These are phyloP conservation scores for Helicolenus hilgendorfi DNA, from an alignment of 2,797 vertebrate species.

Conservation along the genomic window DNA sequence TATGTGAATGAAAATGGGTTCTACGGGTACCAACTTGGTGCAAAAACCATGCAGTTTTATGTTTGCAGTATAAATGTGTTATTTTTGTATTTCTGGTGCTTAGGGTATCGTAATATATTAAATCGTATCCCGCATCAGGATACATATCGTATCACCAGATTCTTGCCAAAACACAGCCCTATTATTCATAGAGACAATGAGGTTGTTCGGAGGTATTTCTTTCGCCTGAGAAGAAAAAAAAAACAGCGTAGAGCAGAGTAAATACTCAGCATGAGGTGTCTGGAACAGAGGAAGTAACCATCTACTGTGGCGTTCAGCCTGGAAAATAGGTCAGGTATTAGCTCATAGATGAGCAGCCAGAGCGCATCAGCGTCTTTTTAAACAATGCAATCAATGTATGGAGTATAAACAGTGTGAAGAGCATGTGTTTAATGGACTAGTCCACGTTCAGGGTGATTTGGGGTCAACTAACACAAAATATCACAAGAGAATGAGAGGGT, in stretches of 20 bases:
- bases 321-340: conserved; percentile 83
- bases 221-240: conserved; percentile 41
- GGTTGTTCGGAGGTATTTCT: background rate
- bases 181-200: background rate
- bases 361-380: conserved; percentile 50
- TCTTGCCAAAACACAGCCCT: no score
- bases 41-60: no score
- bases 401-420: background rate
- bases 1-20: no score
- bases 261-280: conserved; percentile 64
- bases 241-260: conserved; percentile 11
- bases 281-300: background rate
- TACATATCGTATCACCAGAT: no score
- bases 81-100: no score
- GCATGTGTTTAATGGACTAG: conserved; percentile 47
- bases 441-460: conserved; percentile 34
- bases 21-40: no score
- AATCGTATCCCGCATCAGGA: no score
- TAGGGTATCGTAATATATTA: no score
- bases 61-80: no score
- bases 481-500: conserved; percentile 47
- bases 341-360: conserved; percentile 57
- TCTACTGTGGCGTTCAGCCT: conserved; percentile 35
- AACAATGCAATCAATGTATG: background rate
- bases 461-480: conserved; percentile 49